Base-by-base conservation (phyloP, 2,888 invertebrate species). In the Amblyjoppa fuscipennis region DNA sequence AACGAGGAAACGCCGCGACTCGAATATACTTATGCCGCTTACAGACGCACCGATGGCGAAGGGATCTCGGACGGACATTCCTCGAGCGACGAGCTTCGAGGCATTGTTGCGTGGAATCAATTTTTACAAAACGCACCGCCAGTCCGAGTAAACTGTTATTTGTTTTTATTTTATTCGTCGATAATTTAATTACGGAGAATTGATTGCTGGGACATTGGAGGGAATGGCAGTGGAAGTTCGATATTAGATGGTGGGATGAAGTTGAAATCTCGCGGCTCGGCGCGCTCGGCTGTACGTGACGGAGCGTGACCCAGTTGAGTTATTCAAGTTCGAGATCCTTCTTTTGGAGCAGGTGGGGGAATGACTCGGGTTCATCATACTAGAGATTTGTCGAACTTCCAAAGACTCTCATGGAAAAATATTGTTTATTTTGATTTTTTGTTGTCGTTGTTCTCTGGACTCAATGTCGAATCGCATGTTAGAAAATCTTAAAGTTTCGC, bases 1-100 rank as follows among this genome's bases (percentile, higher is more conserved):
- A 90, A 90, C 87, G 88, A 90, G 90, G 90, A 90, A 90, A 84
- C 88, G 81, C 75, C 87, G 80, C 88, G 88, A 70, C 79, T 87
- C 84, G 90, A 90, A 90, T 70, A 86, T 71, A 68, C 75, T 45
- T 64, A 16, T n/a, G 31, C 16, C 49, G 69, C 69, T 69, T 20
- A 11, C 38, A 31, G 75, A 64, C 31, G 34, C 75, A 31, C 34
- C 34, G 75, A 74, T 41, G 75, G 75, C 75, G 49, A 75, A 59
- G 28, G 41, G 25, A n/a, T 6, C 3, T 13, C 28, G 73, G 7
- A 41, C 45, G 38, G 28, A 74, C 41, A 74, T 74, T 74, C 73
- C 41, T 59, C 45, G 45, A 6, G 59, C 59, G 34, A 20, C 56
- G 41, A 16, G 34, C 51, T 45, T 56, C 53, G 31, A 34, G 34